Evolutionary conservation across 92 coral and sea anemone genomes (phyloP).

Genomic region (Paragorgia papillata): DNA sequence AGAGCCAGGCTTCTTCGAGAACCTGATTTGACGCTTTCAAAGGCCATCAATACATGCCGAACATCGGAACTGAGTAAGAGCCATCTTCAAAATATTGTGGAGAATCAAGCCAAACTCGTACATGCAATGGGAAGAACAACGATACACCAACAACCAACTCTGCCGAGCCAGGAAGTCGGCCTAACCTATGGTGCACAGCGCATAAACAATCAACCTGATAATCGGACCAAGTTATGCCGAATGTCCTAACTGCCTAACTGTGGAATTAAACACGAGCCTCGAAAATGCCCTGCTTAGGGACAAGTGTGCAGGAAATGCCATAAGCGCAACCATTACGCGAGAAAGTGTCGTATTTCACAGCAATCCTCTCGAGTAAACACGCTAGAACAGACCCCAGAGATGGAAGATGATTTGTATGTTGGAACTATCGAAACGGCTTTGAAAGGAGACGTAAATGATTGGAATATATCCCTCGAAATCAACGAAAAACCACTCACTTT

Average conservation of each 20-base stretch:
- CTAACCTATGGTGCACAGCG: not conserved
- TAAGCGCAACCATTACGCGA: slow-evolving; percentile 2
- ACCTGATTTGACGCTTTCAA: not conserved
- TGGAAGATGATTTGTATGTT: not conserved
- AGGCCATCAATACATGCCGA: not conserved
- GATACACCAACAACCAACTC: not conserved
- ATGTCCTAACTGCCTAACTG: not conserved
- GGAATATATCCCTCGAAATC: not conserved
- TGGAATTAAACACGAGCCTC: slow-evolving; percentile 3
- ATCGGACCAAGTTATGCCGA: not conserved
- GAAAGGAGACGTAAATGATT: slow-evolving; percentile 7
- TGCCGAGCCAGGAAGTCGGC: not conserved
- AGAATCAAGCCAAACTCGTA: not conserved
- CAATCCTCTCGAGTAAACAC: no score
- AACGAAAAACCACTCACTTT: not conserved
- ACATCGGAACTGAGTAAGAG: not conserved
- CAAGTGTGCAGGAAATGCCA: not conserved
- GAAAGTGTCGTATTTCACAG: not conserved
- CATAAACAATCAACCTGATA: slow-evolving; percentile 2
- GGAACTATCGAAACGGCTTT: not conserved
- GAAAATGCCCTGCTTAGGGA: slow-evolving; percentile 14
- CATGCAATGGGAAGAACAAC: not conserved
- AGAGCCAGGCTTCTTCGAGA: no score
- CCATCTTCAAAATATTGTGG: not conserved
- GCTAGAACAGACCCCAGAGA: not conserved